These are phyloP conservation scores for Dioctria linearis DNA, from an alignment of 2,888 invertebrate species.

Conservation along the genomic window DNA sequence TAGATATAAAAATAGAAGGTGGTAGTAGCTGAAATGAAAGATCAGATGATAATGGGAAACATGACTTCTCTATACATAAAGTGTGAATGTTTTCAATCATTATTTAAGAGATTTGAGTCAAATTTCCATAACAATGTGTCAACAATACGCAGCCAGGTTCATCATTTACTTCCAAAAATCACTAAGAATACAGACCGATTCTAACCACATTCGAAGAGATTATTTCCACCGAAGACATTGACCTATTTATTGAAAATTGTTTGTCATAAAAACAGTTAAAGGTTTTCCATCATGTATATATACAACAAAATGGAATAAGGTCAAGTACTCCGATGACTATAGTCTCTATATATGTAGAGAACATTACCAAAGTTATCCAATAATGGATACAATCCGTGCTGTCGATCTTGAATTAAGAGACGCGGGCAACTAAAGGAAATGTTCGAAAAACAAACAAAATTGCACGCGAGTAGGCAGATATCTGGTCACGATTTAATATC, in stretches of 20 bases:
- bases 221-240: conserved; percentile 11
- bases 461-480: conserved; percentile 40
- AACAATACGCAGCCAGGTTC: too few relatives aligned
- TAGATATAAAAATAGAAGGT: too few relatives aligned
- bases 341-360: not conserved
- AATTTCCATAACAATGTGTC: too few relatives aligned
- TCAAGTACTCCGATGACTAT: conserved; percentile 18
- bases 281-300: conserved; percentile 13
- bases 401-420: conserved; percentile 25
- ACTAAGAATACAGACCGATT: too few relatives aligned
- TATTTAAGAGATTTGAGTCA: too few relatives aligned
- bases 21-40: too few relatives aligned
- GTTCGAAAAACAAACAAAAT: conserved; percentile 44
- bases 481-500: conserved; percentile 37
- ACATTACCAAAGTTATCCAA: conserved; percentile 40
- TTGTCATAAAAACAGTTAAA: conserved; percentile 22
- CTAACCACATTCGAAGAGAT: too few relatives aligned
- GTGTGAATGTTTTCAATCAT: too few relatives aligned
- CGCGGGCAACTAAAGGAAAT: conserved; percentile 35
- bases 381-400: conserved; percentile 28
- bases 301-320: conserved; percentile 27
- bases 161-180: too few relatives aligned
- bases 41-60: too few relatives aligned
- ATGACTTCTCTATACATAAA: too few relatives aligned
- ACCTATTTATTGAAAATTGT: conserved; percentile 30